phyloP scores from a whole-genome alignment of 2,113 vertebrate genomes.

The Brachyhypopomus occidentalis region DNA sequence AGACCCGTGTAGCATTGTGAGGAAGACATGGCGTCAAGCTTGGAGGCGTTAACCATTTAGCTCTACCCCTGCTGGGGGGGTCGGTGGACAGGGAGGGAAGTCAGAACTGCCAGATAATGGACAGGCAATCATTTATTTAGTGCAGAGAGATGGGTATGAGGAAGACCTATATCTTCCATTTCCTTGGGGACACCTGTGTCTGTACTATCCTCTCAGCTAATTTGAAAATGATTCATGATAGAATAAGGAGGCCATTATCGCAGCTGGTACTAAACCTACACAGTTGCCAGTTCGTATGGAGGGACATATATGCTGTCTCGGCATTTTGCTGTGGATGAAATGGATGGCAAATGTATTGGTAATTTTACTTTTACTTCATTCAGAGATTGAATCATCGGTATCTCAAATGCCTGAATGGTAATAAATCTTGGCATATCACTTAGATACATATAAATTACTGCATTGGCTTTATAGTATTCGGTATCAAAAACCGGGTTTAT shows the following conservation, averaged over 20 bases:
- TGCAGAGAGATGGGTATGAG: constrained; percentile 25
- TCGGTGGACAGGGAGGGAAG: not conserved
- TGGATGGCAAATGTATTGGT: too few relatives aligned
- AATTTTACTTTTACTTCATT: too few relatives aligned
- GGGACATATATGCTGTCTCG: not conserved
- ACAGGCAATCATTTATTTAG: constrained; percentile 46
- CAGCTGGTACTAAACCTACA: constrained; percentile 34
- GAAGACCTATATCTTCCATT: constrained; percentile 6
- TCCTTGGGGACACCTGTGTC: constrained; percentile 23
- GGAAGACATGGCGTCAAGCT: constrained; percentile 44
- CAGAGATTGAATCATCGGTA: too few relatives aligned
- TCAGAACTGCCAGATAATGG: constrained; percentile 48
- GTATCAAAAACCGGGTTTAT: too few relatives aligned
- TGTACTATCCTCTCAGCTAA: constrained; percentile 37
- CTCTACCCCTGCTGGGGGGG: constrained; percentile 10
- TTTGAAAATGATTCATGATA: constrained; percentile 42
- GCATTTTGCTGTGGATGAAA: not conserved
- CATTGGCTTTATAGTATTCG: too few relatives aligned
- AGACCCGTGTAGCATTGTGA: constrained; percentile 39
- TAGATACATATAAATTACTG: too few relatives aligned
- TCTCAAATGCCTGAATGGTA: too few relatives aligned
- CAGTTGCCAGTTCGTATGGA: constrained; percentile 15
- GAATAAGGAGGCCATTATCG: constrained; percentile 32
- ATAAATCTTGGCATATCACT: too few relatives aligned
- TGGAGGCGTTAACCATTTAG: constrained; percentile 37